Base-by-base conservation (phyloP, 2,113 vertebrate genomes). In the Tragelaphus scriptus region DNA sequence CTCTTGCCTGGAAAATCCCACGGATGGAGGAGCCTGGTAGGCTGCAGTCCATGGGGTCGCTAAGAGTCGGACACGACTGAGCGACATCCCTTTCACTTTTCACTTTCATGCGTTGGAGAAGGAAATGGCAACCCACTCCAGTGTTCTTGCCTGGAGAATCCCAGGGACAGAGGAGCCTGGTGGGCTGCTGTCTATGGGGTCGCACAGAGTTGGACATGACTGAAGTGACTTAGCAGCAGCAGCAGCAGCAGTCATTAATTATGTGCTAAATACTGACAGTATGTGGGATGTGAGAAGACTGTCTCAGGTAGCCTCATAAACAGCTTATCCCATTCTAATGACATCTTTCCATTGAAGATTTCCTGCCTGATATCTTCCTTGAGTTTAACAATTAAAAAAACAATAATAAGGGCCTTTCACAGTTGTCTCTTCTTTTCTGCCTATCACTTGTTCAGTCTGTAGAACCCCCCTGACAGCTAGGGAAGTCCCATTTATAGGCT, bases 341-440 rank as follows among this genome's bases (percentile, higher is more conserved):
- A 49, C 84, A 61, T 21, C 51, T 25, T 94, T 55, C 59, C 77
- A 59, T 91, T 82, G 91, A 95, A 65, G 9, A 14, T 96, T 98
- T 98, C 44, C 86, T 94, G 79, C 26, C 17, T 49, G 40, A 59
- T 65, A 79, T 13, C 23, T 85, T 92, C 80, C 49, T 97, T 65
- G 88, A 90, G 71, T 65, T 75, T 85, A 91, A 58, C 13, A 95
- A 85, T 63, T 87, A 94, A 93, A 94, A 15, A 80, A 91, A 58
- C 13, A 95, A 85, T 63, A 88, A 94, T 88, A 94, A 15, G 80
- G n/a, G 63, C 23, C 51, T 95, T 95, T 94, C 88, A 80, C 51
- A 93, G 21, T 49, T 96, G 94, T 95, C 95, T 88, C 77, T 92
- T 97, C 40, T 96, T 87, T 95, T 90, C 94, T 97, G 55, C 40